Percentiles rank a stretch among this genome's conserved stretches.
phyloP scores from a whole-genome alignment of 2,113 vertebrate genomes.

The Hemicordylus capensis region DNA sequence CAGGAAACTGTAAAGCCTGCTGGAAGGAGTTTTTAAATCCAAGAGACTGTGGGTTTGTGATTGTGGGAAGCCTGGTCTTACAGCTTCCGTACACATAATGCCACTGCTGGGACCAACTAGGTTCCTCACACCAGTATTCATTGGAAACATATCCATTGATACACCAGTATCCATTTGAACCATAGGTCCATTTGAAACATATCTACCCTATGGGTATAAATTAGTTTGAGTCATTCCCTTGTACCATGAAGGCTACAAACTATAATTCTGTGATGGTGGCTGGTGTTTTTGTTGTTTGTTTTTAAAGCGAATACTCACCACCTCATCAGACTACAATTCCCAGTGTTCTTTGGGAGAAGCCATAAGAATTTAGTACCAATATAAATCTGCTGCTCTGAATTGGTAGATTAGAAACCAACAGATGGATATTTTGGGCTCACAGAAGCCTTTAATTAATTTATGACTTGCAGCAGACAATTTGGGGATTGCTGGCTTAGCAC shows the following conservation, averaged over 20 bases:
- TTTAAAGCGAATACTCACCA: too few species aligned
- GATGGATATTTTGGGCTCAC: background rate
- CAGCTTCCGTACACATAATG: background rate
- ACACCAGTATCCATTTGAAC: too few species aligned
- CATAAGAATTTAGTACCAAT: background rate
- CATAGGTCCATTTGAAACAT: background rate
- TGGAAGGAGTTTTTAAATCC: background rate
- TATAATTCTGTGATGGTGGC: background rate
- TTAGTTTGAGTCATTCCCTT: too few species aligned
- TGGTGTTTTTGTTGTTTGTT: too few species aligned
- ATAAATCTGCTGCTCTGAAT: background rate
- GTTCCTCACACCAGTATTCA: background rate
- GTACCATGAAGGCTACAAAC: background rate
- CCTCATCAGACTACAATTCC: background rate
- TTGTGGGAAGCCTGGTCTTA: background rate
- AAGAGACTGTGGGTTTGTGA: background rate
- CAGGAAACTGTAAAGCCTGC: background rate
- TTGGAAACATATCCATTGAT: too few species aligned
- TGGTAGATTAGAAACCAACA: background rate
- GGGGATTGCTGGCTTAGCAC: background rate
- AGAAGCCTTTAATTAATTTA: background rate
- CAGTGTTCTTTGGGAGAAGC: background rate
- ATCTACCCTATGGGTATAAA: background rate
- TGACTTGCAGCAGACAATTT: background rate
- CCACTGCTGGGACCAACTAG: background rate